Evolutionary conservation across 2,888 invertebrate genomes (phyloP), one percentile per base, ranked within the genome.

Genomic region (Drosophila longiperda): DNA sequence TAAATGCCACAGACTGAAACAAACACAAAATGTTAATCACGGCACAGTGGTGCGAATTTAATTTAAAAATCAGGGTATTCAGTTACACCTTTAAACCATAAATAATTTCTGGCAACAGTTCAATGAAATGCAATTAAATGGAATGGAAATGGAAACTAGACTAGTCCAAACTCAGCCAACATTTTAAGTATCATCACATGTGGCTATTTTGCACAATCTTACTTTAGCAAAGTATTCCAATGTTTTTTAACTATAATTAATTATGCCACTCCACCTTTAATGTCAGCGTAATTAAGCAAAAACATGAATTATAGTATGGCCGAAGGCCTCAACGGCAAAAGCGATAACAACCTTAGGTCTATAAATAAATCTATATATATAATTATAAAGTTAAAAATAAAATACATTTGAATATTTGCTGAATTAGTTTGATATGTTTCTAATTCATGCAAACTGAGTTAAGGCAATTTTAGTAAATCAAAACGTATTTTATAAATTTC

Each of bases 1-100:
- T 53, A 45, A 63, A 33, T 57, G 60, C 73, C 63, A 42, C 72
- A 29, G 40, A 26, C 36, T 49, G 23, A 34, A 53, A 45, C 34
- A 61, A 45, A 17, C 45, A 57, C 40, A 57, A 40, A 29, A 26
- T 62, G 12, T 38, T 15, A 54, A 49, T 26, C 7, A 20, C 2
- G 9, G 32, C 29, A 77, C 77, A 66, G 77, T 78, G 73, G 77
- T 40, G 15, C 4, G 32, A 11, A 32, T 15, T 42, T 20, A 0
- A 20, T 20, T 15, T 20, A 12, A 23, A 45, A 45, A 45, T 45
- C 3, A 45, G 15, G 20, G 12, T 23, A 45, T 45, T 45, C 1
- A 45, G 12, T 15, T 8, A 23, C 23, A 45, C 8, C 8, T 2
- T 3, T 38, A 23, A 45, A 15, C 23, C 23, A 23, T 2, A 23